A percentile compares a stretch with the other conserved stretches of the same genome.
Conservation (phyloP, 2,888 invertebrate species). For the Monopis laevigella region DNA sequence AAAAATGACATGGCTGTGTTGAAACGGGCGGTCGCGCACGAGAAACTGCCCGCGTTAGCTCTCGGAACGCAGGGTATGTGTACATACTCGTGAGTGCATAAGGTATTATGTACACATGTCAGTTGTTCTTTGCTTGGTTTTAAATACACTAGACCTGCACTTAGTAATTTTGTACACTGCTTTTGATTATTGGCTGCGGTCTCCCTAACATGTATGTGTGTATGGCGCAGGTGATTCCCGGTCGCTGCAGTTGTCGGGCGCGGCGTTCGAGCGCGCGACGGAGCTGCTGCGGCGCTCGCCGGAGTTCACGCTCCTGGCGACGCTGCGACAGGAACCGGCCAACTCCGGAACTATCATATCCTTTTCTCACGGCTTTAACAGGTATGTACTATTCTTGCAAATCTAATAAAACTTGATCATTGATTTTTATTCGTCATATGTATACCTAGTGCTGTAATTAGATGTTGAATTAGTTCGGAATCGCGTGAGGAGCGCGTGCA, state of each 20-base stretch:
- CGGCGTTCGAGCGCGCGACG: slow-evolving; percentile 73
- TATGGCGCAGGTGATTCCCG: slow-evolving; percentile 72
- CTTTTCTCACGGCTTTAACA: slow-evolving; percentile 82
- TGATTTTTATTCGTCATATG: neutral
- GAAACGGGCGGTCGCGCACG: too few species aligned
- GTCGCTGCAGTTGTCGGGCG: slow-evolving; percentile 76
- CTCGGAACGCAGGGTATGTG: too few species aligned
- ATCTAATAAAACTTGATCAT: neutral
- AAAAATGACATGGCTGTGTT: too few species aligned
- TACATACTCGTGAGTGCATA: too few species aligned
- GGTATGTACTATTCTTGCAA: slow-evolving; percentile 43
- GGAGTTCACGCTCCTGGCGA: slow-evolving; percentile 84
- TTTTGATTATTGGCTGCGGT: neutral
- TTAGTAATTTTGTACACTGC: neutral
- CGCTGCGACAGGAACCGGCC: slow-evolving; percentile 79
- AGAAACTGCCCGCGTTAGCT: too few species aligned
- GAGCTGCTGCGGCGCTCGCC: slow-evolving; percentile 75
- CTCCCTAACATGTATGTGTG: neutral
- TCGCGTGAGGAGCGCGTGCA: slow-evolving; percentile 6
- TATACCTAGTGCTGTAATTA: neutral
- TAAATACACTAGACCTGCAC: neutral
- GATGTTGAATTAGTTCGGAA: slow-evolving; percentile 2
- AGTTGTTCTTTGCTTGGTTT: neutral
- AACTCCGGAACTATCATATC: slow-evolving; percentile 86
- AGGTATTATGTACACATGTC: too few species aligned